phyloP scores from a whole-genome alignment of 2,888 invertebrate genomes.

The Allolobophora icterica region DNA sequence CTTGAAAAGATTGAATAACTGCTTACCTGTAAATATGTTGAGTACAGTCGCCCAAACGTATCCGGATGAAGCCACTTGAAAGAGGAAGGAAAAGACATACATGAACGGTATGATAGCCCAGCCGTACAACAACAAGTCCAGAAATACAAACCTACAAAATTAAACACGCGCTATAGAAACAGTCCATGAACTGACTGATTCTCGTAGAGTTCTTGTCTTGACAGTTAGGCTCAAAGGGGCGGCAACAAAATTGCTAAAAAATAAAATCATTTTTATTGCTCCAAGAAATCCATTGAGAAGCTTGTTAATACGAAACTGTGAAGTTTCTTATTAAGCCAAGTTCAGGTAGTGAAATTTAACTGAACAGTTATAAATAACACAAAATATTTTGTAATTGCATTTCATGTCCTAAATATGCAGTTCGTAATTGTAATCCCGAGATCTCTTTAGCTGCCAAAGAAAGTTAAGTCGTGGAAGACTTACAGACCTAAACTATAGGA shows the following conservation, averaged over 20 bases:
- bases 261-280: too few relatives aligned
- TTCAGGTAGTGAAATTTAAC: not conserved
- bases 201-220: too few relatives aligned
- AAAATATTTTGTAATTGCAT: not conserved
- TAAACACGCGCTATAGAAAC: not conserved
- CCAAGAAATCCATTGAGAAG: too few relatives aligned
- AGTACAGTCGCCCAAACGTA: conserved; percentile 77
- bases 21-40: conserved; percentile 76
- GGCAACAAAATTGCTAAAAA: too few relatives aligned
- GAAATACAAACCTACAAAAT: conserved; percentile 50
- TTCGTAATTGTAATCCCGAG: not conserved
- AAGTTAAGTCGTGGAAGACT: not conserved
- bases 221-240: too few relatives aligned
- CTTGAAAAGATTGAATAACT: not conserved
- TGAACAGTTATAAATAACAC: not conserved
- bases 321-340: too few relatives aligned
- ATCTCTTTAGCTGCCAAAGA: not conserved
- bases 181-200: too few relatives aligned
- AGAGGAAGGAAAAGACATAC: conserved; percentile 75
- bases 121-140: conserved; percentile 71
- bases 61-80: conserved; percentile 77
- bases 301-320: too few relatives aligned
- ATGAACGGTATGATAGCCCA: conserved; percentile 73
- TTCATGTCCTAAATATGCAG: not conserved
- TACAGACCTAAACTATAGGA: not conserved